Evolutionary conservation across 2,888 invertebrate genomes (phyloP).

Genomic region (Pristionchus entomophagus): DNA sequence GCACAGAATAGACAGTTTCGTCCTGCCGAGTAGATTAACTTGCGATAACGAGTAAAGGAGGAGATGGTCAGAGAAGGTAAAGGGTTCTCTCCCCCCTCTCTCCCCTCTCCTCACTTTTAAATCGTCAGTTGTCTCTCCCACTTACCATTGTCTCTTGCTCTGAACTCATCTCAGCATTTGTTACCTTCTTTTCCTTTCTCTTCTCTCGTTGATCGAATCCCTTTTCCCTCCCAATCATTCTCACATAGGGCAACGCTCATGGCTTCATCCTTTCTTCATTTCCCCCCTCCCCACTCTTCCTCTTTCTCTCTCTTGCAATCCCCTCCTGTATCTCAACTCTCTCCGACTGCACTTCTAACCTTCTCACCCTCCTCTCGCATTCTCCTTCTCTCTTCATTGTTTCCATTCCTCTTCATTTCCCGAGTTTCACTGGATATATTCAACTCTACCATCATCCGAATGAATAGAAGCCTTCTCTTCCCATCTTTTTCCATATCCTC

Average conservation of each 20-base stretch:
- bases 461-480: constrained; percentile 34
- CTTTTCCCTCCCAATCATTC: constrained; percentile 17
- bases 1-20: constrained; percentile 34
- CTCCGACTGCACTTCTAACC: neutral
- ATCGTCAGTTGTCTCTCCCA: constrained; percentile 45
- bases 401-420: constrained; percentile 2
- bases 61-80: constrained; percentile 15
- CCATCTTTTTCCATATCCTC: constrained; percentile 16
- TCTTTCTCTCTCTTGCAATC: neutral
- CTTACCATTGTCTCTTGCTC: constrained; percentile 42
- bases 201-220: neutral
- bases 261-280: neutral
- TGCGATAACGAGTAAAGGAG: constrained; percentile 23
- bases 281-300: neutral
- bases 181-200: neutral
- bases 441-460: constrained; percentile 30
- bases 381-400: constrained; percentile 24
- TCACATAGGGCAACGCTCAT: constrained; percentile 8
- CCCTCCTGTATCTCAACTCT: neutral
- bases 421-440: neutral
- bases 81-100: neutral
- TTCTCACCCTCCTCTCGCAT: constrained; percentile 29
- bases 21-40: constrained; percentile 40
- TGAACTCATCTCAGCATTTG: constrained; percentile 25
- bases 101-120: neutral